A percentile compares a stretch with the other conserved stretches of the same genome.
Conservation (phyloP, 2,797 vertebrate species). For the Falco peregrinus region DNA sequence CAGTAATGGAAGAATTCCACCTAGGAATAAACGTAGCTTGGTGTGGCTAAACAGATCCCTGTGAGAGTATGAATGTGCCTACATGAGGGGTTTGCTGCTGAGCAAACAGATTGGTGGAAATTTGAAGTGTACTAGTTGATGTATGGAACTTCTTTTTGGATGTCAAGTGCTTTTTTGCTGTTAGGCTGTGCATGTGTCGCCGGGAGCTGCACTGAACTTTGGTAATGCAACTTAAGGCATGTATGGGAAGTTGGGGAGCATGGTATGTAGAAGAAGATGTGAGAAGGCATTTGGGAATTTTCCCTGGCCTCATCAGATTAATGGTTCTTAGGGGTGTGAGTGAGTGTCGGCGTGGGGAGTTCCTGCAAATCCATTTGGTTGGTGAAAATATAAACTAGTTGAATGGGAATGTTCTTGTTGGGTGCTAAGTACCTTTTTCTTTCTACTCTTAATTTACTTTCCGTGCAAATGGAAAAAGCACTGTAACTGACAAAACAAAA, state of each 20-base stretch:
- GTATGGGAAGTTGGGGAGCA: not conserved
- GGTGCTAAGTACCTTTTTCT: not conserved
- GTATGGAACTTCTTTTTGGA: not conserved
- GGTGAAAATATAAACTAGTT: not conserved
- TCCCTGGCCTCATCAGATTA: not conserved
- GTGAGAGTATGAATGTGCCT: fast-evolving
- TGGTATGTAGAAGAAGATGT: not conserved
- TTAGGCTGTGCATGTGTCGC: not conserved
- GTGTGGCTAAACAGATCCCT: not conserved
- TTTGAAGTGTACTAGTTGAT: not conserved
- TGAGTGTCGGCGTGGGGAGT: not conserved
- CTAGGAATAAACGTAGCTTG: not conserved
- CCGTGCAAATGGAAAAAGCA: not conserved
- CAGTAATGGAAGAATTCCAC: not conserved
- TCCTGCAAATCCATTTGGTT: not conserved
- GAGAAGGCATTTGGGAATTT: not conserved
- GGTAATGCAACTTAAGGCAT: not conserved
- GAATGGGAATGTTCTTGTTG: not conserved
- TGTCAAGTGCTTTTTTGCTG: not conserved
- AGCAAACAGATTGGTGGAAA: not conserved
- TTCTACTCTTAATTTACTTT: not conserved
- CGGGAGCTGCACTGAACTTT: not conserved
- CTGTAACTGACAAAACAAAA: not conserved
- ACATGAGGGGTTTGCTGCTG: not conserved
- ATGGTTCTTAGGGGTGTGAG: not conserved